These are phyloP conservation scores for Elephantulus edwardii DNA, from an alignment of 2,113 vertebrate genomes.

Conservation along the genomic window DNA sequence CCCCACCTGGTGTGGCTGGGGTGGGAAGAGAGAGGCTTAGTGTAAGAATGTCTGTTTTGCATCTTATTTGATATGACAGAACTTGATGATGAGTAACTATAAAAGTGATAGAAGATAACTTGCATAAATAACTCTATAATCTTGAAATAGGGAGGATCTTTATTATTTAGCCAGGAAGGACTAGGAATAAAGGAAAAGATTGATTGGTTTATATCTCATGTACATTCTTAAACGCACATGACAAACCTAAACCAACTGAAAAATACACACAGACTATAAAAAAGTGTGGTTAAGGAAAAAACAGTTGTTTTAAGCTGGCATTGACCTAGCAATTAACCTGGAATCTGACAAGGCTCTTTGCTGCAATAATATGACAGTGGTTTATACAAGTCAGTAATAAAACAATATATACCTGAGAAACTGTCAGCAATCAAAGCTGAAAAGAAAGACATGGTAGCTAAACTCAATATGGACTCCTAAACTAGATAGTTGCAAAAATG, in stretches of 20 bases:
- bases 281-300: too few species aligned
- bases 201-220: background rate
- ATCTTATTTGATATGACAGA: slow-evolving; percentile 23
- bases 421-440: background rate
- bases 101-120: slow-evolving; percentile 32
- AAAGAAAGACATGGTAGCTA: background rate
- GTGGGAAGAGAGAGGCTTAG: background rate
- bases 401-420: background rate
- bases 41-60: slow-evolving; percentile 7
- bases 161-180: slow-evolving; percentile 24
- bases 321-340: slow-evolving; percentile 22
- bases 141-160: background rate
- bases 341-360: background rate
- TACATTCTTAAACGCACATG: background rate
- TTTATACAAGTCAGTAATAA: slow-evolving; percentile 46
- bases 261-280: background rate
- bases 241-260: background rate
- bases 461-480: background rate
- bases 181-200: background rate
- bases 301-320: slow-evolving; percentile 14
- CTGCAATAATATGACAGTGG: background rate
- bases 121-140: background rate
- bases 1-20: slow-evolving; percentile 36
- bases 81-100: slow-evolving; percentile 2
- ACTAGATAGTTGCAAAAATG: too few species aligned